Evolutionary conservation across 2,113 vertebrate genomes (phyloP).

Genomic region (Labeo catla): DNA sequence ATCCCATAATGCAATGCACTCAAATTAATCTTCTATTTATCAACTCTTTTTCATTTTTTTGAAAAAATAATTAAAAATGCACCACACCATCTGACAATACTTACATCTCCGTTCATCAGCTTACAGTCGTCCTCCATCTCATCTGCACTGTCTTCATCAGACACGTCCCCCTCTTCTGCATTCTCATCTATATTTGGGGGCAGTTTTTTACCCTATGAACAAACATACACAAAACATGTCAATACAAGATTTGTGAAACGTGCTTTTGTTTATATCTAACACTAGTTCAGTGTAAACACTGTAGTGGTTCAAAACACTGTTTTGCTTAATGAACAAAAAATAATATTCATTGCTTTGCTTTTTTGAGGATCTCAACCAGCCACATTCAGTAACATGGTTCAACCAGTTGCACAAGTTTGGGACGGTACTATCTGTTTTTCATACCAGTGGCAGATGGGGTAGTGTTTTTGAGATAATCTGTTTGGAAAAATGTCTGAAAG

Average conservation of each 20-base stretch:
- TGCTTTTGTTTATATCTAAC: neutral
- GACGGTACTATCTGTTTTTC: too few species aligned
- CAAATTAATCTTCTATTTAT: neutral
- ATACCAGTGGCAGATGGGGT: too few species aligned
- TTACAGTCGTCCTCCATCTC: slow-evolving; percentile 98
- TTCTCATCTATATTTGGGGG: slow-evolving; percentile 90
- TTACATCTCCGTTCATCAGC: slow-evolving; percentile 93
- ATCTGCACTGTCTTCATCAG: slow-evolving; percentile 96
- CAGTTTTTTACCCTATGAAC: slow-evolving; percentile 65
- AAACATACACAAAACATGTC: neutral
- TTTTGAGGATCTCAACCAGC: too few species aligned
- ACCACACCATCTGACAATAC: slow-evolving; percentile 56
- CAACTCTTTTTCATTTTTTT: too few species aligned
- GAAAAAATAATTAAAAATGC: too few species aligned
- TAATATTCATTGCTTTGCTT: too few species aligned
- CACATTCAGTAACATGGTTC: too few species aligned
- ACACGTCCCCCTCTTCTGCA: slow-evolving; percentile 95
- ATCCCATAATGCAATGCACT: slow-evolving; percentile 6
- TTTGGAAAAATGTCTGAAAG: too few species aligned
- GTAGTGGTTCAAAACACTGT: neutral
- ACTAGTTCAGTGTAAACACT: neutral
- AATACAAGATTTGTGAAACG: neutral
- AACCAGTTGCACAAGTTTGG: too few species aligned
- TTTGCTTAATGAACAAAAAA: too few species aligned
- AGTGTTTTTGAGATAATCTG: too few species aligned